Evolutionary conservation across 2,888 invertebrate genomes (phyloP).

Genomic region (Nemoura dubitans): DNA sequence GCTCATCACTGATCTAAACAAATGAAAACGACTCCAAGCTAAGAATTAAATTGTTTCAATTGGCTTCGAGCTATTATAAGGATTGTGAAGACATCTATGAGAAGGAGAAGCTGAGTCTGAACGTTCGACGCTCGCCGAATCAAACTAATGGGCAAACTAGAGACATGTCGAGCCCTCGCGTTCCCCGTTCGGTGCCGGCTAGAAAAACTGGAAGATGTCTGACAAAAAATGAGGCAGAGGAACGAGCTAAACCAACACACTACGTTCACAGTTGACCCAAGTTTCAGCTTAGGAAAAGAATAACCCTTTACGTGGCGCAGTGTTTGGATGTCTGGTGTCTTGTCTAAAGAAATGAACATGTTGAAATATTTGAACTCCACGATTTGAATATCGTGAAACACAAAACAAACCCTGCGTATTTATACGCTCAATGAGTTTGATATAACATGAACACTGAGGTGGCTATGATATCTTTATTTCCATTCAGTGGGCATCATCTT

Average conservation of each 20-base stretch:
- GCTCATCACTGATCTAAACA: background rate
- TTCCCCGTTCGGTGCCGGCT: background rate
- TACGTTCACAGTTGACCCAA: background rate
- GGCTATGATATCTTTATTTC: background rate
- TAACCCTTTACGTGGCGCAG: background rate
- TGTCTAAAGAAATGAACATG: background rate
- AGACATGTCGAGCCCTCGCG: background rate
- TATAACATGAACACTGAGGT: background rate
- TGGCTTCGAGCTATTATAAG: background rate
- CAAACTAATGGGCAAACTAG: background rate
- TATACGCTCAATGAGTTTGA: background rate
- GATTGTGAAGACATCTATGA: background rate
- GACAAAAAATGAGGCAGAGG: background rate
- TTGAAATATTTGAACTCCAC: background rate
- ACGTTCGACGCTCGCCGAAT: background rate
- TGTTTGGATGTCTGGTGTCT: background rate
- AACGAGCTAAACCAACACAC: background rate
- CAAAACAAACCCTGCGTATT: background rate
- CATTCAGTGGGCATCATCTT: background rate
- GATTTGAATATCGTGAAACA: background rate
- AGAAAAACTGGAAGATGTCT: background rate
- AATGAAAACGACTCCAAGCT: background rate
- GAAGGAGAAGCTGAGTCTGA: background rate
- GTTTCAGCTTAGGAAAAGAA: background rate
- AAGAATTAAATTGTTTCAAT: constrained; percentile 3